phyloP scores from a whole-genome alignment of 2,888 invertebrate genomes.

The Nasonovia ribisnigri region DNA sequence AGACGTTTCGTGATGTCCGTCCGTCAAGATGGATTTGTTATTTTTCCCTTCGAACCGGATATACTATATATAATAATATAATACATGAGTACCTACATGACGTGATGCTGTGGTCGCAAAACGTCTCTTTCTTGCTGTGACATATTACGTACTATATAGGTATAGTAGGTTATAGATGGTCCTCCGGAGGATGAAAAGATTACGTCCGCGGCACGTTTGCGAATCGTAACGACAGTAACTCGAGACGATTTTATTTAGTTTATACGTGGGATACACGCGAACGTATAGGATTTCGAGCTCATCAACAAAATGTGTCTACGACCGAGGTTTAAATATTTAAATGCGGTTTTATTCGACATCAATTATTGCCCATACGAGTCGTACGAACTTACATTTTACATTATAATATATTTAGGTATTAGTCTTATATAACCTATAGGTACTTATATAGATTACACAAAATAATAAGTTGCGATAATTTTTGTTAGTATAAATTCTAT shows the following conservation, averaged over 20 bases:
- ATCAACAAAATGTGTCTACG: neutral
- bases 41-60: constrained; percentile 29
- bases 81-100: neutral
- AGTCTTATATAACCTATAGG: neutral
- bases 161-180: neutral
- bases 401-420: neutral
- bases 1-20: constrained; percentile 53
- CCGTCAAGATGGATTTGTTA: constrained; percentile 52
- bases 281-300: neutral
- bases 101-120: constrained; percentile 28
- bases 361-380: neutral
- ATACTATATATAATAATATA: neutral
- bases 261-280: neutral
- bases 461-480: neutral
- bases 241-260: constrained; percentile 4
- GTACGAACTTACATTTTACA: too few relatives aligned
- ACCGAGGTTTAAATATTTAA: neutral
- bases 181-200: constrained; percentile 15
- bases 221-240: constrained; percentile 37
- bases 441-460: neutral
- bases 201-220: constrained; percentile 53
- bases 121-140: neutral
- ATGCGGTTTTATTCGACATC: neutral
- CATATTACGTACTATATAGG: neutral
- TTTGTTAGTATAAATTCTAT: neutral